Evolutionary conservation across 2,888 invertebrate genomes (phyloP).

Genomic region (Ophion obscuratus): DNA sequence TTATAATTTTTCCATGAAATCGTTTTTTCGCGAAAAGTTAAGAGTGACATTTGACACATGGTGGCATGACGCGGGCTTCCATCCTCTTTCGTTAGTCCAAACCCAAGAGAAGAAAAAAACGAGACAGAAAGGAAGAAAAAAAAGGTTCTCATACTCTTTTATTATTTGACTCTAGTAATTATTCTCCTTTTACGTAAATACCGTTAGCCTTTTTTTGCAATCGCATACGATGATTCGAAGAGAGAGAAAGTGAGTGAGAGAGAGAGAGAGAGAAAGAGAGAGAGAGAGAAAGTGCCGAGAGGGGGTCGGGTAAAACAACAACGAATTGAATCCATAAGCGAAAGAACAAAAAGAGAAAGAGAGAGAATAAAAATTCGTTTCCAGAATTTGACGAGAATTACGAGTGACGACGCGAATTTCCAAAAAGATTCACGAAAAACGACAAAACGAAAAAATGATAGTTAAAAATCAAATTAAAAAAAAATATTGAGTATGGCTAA

Average conservation of each 20-base stretch:
- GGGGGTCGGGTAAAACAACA: no score
- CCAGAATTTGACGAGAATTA: no score
- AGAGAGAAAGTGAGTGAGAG: not conserved
- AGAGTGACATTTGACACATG: slow-evolving; percentile 7
- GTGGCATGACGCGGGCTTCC: slow-evolving; percentile 14
- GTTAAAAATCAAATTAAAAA: not conserved
- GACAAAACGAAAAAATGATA: no score
- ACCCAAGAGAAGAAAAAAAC: not conserved
- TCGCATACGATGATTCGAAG: slow-evolving; percentile 49
- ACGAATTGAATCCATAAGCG: no score
- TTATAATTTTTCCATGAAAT: no score
- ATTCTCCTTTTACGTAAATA: slow-evolving; percentile 58
- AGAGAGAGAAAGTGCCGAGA: not conserved
- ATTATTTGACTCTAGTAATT: slow-evolving; percentile 15
- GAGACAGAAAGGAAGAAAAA: not conserved
- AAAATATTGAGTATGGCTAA: slow-evolving; percentile 1
- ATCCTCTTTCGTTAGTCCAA: slow-evolving; percentile 7
- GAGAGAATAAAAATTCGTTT: no score
- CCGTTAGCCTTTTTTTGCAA: slow-evolving; percentile 62
- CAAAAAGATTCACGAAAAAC: no score
- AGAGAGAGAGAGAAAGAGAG: slow-evolving; percentile 1
- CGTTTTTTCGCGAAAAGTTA: no score
- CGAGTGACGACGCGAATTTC: no score
- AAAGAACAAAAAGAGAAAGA: no score
- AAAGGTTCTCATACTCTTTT: not conserved